These are phyloP conservation scores for Pyralis farinalis DNA, from an alignment of 2,888 invertebrate genomes.

Conservation along the genomic window DNA sequence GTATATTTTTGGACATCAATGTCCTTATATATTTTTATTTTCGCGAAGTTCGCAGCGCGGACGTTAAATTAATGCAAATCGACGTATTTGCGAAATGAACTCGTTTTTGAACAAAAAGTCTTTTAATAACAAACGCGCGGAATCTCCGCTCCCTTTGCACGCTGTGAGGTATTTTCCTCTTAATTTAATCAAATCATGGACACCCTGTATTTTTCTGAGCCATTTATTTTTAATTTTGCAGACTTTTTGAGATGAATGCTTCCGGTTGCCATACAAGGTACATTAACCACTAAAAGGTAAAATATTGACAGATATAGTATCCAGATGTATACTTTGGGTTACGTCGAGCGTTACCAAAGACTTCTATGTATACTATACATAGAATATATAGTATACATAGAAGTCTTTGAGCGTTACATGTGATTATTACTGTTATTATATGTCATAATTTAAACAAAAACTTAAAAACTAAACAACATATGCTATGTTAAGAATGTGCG, in stretches of 20 bases:
- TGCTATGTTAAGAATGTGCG: too few species aligned
- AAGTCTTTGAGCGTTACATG: too few species aligned
- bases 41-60: neutral
- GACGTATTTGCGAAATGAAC: slow-evolving; percentile 61
- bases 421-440: too few species aligned
- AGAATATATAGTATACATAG: too few species aligned
- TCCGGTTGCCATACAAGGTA: neutral
- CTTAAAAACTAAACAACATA: too few species aligned
- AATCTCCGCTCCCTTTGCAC: slow-evolving; percentile 26
- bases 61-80: slow-evolving; percentile 63
- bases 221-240: slow-evolving; percentile 72
- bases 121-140: slow-evolving; percentile 56
- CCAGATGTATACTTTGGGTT: too few species aligned
- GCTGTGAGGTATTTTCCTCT: slow-evolving; percentile 63
- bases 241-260: slow-evolving; percentile 9
- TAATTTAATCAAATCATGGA: slow-evolving; percentile 73
- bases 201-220: slow-evolving; percentile 62
- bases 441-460: too few species aligned
- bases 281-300: neutral
- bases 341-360: too few species aligned
- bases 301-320: neutral
- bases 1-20: too few species aligned
- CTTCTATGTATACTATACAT: too few species aligned
- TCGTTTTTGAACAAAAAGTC: slow-evolving; percentile 53
- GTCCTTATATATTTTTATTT: too few species aligned